Conservation (phyloP, 2,797 vertebrate species). For the Triplophysa yarkandensis region DNA sequence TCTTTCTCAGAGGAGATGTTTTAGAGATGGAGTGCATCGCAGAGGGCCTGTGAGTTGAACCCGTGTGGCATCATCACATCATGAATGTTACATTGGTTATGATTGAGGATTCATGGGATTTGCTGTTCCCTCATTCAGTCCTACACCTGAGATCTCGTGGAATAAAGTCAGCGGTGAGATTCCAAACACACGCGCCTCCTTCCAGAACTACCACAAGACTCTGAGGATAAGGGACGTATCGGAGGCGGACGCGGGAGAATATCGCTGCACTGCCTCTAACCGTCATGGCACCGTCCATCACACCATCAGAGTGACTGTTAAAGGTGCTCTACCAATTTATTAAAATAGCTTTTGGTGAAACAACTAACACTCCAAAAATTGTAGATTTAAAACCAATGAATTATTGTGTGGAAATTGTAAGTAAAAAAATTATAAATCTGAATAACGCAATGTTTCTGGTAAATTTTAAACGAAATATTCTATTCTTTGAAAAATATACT, state of each 20-base stretch:
- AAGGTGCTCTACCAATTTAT: too few species aligned
- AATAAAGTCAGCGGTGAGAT: conserved; percentile 87
- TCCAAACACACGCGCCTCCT: conserved; percentile 78
- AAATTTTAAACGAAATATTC: too few species aligned
- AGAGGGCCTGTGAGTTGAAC: conserved; percentile 89
- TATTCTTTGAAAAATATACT: too few species aligned
- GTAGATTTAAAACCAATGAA: too few species aligned
- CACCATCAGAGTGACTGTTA: conserved; percentile 87
- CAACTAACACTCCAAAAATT: too few species aligned
- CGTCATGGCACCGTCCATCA: conserved; percentile 79
- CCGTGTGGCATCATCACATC: neutral
- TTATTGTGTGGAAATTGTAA: too few species aligned
- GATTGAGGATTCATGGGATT: neutral
- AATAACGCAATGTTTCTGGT: too few species aligned
- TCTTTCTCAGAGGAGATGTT: conserved; percentile 87
- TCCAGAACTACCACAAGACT: conserved; percentile 88
- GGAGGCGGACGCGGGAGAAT: conserved; percentile 89
- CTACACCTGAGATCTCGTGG: conserved; percentile 91
- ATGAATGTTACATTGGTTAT: neutral
- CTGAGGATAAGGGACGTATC: conserved; percentile 87
- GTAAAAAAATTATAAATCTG: too few species aligned
- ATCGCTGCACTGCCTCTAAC: conserved; percentile 91
- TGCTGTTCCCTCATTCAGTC: conserved; percentile 70
- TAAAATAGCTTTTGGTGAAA: too few species aligned
- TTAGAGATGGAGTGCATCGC: conserved; percentile 95